These are phyloP conservation scores for Neotoxoptera formosana DNA, from an alignment of 1,140 invertebrate species.

Conservation along the genomic window DNA sequence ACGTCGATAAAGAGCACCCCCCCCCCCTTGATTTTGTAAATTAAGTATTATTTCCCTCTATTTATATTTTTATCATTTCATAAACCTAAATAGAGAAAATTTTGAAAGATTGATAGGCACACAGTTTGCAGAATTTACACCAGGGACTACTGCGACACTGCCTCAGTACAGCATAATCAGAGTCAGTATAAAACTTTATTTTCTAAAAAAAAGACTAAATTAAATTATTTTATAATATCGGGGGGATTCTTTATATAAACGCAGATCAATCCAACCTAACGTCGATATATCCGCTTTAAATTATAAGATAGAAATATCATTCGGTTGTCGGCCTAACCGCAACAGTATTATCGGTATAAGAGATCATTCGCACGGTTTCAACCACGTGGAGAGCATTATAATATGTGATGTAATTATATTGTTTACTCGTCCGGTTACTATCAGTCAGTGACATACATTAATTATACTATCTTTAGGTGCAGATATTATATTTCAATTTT, in stretches of 20 bases:
- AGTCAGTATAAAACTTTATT: neutral
- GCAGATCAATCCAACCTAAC: neutral
- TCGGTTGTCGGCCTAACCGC: accelerated
- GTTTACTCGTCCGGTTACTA: neutral
- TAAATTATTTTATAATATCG: neutral
- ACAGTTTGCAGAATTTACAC: neutral
- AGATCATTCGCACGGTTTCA: too few relatives aligned
- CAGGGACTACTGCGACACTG: too few relatives aligned
- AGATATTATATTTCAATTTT: neutral
- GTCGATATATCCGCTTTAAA: too few relatives aligned
- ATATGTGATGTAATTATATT: neutral
- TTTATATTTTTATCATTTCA: neutral
- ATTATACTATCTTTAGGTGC: neutral
- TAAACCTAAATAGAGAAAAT: neutral
- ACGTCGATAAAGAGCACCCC: neutral
- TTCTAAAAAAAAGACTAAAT: neutral
- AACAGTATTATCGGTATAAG: too few relatives aligned
- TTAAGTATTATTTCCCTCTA: neutral
- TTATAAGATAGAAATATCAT: neutral
- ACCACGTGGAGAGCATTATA: neutral
- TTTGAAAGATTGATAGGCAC: neutral
- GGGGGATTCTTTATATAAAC: neutral
- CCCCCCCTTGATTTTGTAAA: neutral
- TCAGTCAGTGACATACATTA: too few relatives aligned
- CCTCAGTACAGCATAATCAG: too few relatives aligned